Conservation (phyloP, 1,140 invertebrate genomes). For the Matsumurasca onukii region DNA sequence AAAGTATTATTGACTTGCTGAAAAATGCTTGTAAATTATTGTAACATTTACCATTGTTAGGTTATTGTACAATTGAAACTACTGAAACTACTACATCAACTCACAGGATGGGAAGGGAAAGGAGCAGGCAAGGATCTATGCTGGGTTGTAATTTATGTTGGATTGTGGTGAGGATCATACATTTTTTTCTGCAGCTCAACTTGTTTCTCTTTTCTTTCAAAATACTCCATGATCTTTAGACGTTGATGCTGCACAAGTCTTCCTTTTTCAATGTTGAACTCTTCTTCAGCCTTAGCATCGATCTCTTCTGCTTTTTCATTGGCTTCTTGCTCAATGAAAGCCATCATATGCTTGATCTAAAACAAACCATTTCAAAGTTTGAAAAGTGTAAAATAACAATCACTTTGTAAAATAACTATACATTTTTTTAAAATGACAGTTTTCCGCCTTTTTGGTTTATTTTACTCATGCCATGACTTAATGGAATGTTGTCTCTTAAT, state of each 20-base stretch:
- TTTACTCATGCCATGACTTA: too few relatives aligned
- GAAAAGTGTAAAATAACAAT: too few relatives aligned
- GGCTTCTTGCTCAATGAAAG: constrained; percentile 99
- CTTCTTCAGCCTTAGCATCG: constrained; percentile 99
- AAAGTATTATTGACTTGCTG: too few relatives aligned
- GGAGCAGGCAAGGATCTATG: background rate
- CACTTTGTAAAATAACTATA: too few relatives aligned
- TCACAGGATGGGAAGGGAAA: background rate
- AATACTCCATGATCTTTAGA: constrained; percentile 99
- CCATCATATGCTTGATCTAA: constrained; percentile 99
- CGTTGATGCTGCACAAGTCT: constrained; percentile 96
- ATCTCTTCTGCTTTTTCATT: constrained; percentile 99
- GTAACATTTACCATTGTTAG: too few relatives aligned
- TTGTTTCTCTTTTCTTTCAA: constrained; percentile 99
- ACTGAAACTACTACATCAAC: too few relatives aligned
- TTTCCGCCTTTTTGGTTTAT: too few relatives aligned
- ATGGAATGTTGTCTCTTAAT: too few relatives aligned
- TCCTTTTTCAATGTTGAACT: constrained; percentile 99
- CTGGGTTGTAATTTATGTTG: background rate
- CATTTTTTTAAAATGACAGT: too few relatives aligned
- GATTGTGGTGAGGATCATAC: constrained; percentile 58
- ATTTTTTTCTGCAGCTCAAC: constrained; percentile 99
- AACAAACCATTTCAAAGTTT: constrained; percentile 17
- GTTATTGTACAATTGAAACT: too few relatives aligned
- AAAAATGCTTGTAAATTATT: too few relatives aligned